Percentiles rank a stretch among this genome's conserved stretches.
Conservation (phyloP, 2,797 vertebrate species). For the Argyrosomus regius region DNA sequence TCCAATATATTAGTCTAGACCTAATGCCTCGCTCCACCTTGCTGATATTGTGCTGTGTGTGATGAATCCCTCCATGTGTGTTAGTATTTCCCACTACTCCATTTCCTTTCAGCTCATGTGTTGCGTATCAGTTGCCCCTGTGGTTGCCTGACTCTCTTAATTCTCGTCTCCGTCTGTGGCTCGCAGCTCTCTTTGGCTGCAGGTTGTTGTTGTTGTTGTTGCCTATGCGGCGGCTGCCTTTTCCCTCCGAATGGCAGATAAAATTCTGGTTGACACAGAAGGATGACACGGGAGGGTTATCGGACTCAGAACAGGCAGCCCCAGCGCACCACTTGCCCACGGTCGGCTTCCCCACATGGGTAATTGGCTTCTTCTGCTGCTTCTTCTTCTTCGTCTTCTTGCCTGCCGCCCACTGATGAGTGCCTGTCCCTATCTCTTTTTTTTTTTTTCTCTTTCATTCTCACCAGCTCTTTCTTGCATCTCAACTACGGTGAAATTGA, state of each 20-base stretch:
- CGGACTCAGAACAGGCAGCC: constrained; percentile 67
- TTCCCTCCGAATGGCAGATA: constrained; percentile 60
- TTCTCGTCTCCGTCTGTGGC: constrained; percentile 51
- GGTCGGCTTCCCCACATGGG: constrained; percentile 44
- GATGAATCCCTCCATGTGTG: constrained; percentile 33
- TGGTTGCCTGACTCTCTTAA: constrained; percentile 51
- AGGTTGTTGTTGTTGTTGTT: constrained; percentile 59
- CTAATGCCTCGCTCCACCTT: constrained; percentile 3
- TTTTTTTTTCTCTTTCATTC: constrained; percentile 29
- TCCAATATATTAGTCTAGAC: not conserved
- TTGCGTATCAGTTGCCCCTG: constrained; percentile 56
- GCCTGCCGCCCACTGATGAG: constrained; percentile 60
- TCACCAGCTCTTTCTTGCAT: constrained; percentile 13
- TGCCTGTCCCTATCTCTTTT: constrained; percentile 49
- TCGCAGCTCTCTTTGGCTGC: constrained; percentile 45
- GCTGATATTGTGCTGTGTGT: constrained; percentile 13
- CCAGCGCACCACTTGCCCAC: constrained; percentile 38
- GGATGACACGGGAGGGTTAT: constrained; percentile 74
- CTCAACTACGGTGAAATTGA: constrained; percentile 59
- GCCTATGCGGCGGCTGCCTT: constrained; percentile 54
- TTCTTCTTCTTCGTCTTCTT: constrained; percentile 18
- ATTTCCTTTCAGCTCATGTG: constrained; percentile 52
- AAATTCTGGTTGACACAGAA: constrained; percentile 63
- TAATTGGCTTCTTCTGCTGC: constrained; percentile 73
- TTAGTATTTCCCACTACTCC: constrained; percentile 37